Conservation (phyloP, 2,797 vertebrate species). For the Salmo trutta region DNA sequence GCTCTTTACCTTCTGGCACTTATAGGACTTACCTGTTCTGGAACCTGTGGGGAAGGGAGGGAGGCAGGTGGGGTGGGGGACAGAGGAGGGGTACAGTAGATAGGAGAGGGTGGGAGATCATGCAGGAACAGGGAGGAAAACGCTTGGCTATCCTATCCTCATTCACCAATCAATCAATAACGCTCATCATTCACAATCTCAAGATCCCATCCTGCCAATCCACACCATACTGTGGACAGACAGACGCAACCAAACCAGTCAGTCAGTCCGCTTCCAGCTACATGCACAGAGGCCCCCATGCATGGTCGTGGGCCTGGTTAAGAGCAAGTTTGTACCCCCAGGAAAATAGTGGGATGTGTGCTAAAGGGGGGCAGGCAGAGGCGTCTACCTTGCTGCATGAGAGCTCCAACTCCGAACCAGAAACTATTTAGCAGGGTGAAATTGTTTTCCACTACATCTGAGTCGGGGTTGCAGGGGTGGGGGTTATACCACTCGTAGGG, state of each 20-base stretch:
- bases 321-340: slow-evolving; percentile 75
- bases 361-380: slow-evolving; percentile 80
- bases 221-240: slow-evolving; percentile 33
- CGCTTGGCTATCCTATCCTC: slow-evolving; percentile 25
- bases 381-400: slow-evolving; percentile 99
- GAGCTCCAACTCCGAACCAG: slow-evolving; percentile 99
- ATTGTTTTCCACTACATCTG: slow-evolving; percentile 99
- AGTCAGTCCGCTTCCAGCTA: slow-evolving; percentile 75
- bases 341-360: slow-evolving; percentile 56
- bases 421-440: slow-evolving; percentile 99
- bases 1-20: slow-evolving; percentile 4
- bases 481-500: slow-evolving; percentile 99
- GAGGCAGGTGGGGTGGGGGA: slow-evolving; percentile 10
- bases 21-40: slow-evolving; percentile 65
- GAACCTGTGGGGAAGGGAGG: slow-evolving; percentile 17
- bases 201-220: slow-evolving; percentile 10
- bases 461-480: slow-evolving; percentile 98
- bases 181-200: slow-evolving; percentile 11
- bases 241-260: slow-evolving; percentile 22
- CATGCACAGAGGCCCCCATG: slow-evolving; percentile 91
- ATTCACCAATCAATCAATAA: slow-evolving; percentile 38
- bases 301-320: slow-evolving; percentile 79
- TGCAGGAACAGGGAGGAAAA: slow-evolving; percentile 9
- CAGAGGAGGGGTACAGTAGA: background rate
- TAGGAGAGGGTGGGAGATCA: slow-evolving; percentile 7